Conservation (phyloP, 2,888 invertebrate genomes). For the Lydus trimaculatus region DNA sequence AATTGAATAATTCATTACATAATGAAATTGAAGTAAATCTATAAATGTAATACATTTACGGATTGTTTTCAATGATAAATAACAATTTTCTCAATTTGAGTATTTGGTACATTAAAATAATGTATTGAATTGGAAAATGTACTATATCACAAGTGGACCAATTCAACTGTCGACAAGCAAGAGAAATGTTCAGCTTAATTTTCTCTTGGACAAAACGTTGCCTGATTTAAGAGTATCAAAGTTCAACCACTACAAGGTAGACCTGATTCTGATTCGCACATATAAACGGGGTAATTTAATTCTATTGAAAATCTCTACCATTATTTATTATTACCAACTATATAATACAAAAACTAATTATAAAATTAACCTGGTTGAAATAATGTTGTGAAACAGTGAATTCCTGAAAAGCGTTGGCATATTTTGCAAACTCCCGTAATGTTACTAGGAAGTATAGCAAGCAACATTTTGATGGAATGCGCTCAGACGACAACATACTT, state of each 20-base stretch:
- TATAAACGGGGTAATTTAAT: slow-evolving; percentile 36
- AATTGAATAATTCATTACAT: background rate
- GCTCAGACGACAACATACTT: slow-evolving; percentile 54
- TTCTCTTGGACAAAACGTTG: slow-evolving; percentile 54
- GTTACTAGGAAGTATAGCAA: slow-evolving; percentile 49
- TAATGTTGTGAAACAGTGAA: slow-evolving; percentile 48
- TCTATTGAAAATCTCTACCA: background rate
- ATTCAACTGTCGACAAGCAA: slow-evolving; percentile 53
- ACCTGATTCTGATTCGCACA: slow-evolving; percentile 49
- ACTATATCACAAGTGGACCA: slow-evolving; percentile 51
- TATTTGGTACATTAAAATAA: background rate
- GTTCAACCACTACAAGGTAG: slow-evolving; percentile 56
- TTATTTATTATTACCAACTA: background rate
- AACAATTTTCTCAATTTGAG: background rate
- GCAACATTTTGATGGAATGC: slow-evolving; percentile 56
- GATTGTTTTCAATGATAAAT: slow-evolving; percentile 9
- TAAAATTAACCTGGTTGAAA: background rate
- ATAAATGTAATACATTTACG: background rate
- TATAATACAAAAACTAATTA: background rate
- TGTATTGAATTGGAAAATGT: slow-evolving; percentile 11
- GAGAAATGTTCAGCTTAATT: slow-evolving; percentile 58
- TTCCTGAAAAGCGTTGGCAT: slow-evolving; percentile 57
- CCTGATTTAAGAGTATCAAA: slow-evolving; percentile 53
- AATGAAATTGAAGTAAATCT: background rate
- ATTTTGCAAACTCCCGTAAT: slow-evolving; percentile 55